A percentile compares a stretch with the other conserved stretches of the same genome.
Conservation (phyloP, 2,797 vertebrate genomes). For the Aldrovandia affinis region DNA sequence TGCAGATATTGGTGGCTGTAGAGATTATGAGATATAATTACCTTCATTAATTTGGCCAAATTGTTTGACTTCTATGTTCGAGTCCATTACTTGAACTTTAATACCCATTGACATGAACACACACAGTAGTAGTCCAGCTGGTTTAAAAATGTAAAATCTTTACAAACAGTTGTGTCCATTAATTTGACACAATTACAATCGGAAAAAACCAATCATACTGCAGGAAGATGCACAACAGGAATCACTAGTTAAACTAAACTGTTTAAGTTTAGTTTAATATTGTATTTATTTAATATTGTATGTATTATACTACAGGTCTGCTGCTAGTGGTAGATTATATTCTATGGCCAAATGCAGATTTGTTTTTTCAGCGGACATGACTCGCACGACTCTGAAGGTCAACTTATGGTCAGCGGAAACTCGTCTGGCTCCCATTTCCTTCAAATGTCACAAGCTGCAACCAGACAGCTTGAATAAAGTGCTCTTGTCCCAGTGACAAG, state of each 20-base stretch:
- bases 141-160: background rate
- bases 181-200: background rate
- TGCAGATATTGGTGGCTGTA: background rate
- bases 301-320: background rate
- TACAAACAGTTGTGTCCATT: too few relatives aligned
- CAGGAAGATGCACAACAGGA: background rate
- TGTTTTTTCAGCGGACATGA: background rate
- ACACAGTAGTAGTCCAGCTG: background rate
- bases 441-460: slow-evolving; percentile 57
- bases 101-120: background rate
- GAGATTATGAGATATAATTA: background rate
- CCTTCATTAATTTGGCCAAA: background rate
- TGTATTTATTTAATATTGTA: background rate
- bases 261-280: too few relatives aligned
- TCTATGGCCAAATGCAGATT: background rate
- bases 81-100: background rate
- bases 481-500: slow-evolving; percentile 55
- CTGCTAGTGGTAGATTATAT: background rate
- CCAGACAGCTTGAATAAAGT: slow-evolving; percentile 55
- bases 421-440: slow-evolving; percentile 62
- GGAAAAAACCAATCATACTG: background rate
- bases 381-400: slow-evolving; percentile 45
- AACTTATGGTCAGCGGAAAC: slow-evolving; percentile 51
- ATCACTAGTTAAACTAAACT: too few relatives aligned
- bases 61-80: background rate